Evolutionary conservation across 2,113 vertebrate genomes (phyloP), one percentile per base, ranked within the genome.

Genomic region (Oenanthe oenanthe): DNA sequence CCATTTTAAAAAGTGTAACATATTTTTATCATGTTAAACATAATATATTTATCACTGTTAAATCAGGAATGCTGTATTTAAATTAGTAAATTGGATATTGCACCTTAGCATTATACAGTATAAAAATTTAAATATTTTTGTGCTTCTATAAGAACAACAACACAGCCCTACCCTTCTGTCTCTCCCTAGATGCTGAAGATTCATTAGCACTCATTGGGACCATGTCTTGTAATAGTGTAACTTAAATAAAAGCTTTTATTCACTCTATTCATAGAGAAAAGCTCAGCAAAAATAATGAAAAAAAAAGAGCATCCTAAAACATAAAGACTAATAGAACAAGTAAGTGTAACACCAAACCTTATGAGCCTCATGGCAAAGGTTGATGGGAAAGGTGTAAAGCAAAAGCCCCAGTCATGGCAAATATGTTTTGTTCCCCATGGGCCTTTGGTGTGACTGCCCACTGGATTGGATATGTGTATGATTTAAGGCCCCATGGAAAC

Each of bases 321-420:
- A 29, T 58, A 38, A 38, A 40, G 6, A 14, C 13, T 38, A 38
- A 29, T 0, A 62, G 3, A 45, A 12, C 12, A 56, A 82, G 17
- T 21, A 26, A 73, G 32, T 20, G 9, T 43, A 74, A 48, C 6
- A 4, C 13, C 32, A 68, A 6, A 36, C 13, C 6, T 53, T 47
- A 21, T 40, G 24, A 82, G 12, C 15, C 42, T 56, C 12, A 45
- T 16, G 24, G 6, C 22, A 66, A 61, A 78, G 12, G 9, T 19
- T 66, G 24, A 75, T 54, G 10, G 48, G 51, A 42, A 38, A 81
- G 17, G 36, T 51, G 13, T 5, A 70, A 51, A 47, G 6, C 12
- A 24, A 40, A 88, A 32, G 36, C 14, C 29, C 21, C 0, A 0
- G 9, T 60, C 38, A 58, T 24, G 7, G 19, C 9, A 77, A 48